These are phyloP conservation scores for Onthophagus sagittarius DNA, from an alignment of 2,888 invertebrate species.

Conservation along the genomic window DNA sequence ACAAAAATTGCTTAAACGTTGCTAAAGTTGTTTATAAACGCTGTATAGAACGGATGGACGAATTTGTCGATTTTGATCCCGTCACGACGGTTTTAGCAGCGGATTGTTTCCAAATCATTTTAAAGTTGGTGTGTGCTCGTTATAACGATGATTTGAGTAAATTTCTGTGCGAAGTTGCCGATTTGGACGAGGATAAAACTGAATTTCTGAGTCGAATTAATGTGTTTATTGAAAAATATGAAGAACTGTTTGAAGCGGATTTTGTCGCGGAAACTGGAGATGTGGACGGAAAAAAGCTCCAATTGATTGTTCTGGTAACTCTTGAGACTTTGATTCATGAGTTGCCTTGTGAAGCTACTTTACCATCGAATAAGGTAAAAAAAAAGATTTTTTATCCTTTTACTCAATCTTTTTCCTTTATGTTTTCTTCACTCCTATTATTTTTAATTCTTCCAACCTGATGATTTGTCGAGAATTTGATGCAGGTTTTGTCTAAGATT, in stretches of 20 bases:
- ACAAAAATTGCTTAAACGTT: conserved; percentile 43
- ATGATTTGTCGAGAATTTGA: too few species aligned
- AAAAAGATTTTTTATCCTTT: too few species aligned
- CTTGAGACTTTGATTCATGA: conserved; percentile 35
- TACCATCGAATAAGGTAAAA: conserved; percentile 35
- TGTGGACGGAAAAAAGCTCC: conserved; percentile 41
- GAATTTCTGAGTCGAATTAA: conserved; percentile 27
- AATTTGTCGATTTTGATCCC: conserved; percentile 57
- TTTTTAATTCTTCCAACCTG: too few species aligned
- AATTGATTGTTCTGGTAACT: conserved; percentile 37
- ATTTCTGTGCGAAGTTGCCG: conserved; percentile 45
- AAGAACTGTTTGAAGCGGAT: conserved; percentile 41
- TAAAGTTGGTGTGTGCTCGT: conserved; percentile 44
- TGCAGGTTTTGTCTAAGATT: too few species aligned
- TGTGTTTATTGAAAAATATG: conserved; percentile 37
- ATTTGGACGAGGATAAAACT: conserved; percentile 27
- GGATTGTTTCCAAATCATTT: conserved; percentile 56
- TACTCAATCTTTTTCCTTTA: too few species aligned
- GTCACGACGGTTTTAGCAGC: conserved; percentile 53
- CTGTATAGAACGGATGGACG: conserved; percentile 52
- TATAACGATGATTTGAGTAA: conserved; percentile 43
- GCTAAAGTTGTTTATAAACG: conserved; percentile 45
- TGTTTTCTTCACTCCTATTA: too few species aligned
- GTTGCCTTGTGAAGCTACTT: conserved; percentile 33
- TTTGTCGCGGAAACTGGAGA: conserved; percentile 41